phyloP scores from a whole-genome alignment of 2,113 vertebrate species.

The Rhinolophus sinicus region DNA sequence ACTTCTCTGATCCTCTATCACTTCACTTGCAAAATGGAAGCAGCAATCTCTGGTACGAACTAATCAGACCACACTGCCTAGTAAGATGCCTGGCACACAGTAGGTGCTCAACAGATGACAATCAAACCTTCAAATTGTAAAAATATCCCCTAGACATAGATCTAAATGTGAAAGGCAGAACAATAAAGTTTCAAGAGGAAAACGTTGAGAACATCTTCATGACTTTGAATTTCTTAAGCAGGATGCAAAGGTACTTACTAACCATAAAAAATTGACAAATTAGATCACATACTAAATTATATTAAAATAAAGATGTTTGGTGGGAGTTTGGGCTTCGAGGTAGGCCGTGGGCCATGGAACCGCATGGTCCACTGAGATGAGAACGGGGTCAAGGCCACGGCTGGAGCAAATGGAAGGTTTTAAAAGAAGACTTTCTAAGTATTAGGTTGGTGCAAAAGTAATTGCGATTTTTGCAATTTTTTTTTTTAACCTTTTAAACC shows the following conservation, averaged over 20 bases:
- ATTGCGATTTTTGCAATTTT: too few relatives aligned
- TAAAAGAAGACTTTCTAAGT: slow-evolving; percentile 92
- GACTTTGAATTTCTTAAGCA: background rate
- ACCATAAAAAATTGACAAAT: background rate
- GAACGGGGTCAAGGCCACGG: background rate
- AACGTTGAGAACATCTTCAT: background rate
- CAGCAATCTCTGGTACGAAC: background rate
- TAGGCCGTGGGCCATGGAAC: background rate
- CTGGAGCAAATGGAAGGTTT: slow-evolving; percentile 83
- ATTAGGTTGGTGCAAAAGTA: too few relatives aligned
- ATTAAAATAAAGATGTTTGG: background rate
- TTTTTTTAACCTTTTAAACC: too few relatives aligned
- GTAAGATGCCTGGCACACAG: background rate
- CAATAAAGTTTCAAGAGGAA: background rate
- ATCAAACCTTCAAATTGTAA: background rate
- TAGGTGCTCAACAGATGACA: background rate
- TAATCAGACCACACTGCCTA: background rate
- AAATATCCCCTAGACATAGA: background rate
- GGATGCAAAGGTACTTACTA: background rate
- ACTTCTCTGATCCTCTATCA: background rate
- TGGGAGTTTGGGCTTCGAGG: background rate
- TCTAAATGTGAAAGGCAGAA: slow-evolving; percentile 14
- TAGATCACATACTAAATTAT: background rate
- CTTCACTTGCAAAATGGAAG: background rate
- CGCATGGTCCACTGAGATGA: background rate